A percentile compares a stretch with the other conserved stretches of the same genome.
Evolutionary conservation across 2,888 invertebrate genomes (phyloP).

Genomic region (Sepioteuthis lessoniana): DNA sequence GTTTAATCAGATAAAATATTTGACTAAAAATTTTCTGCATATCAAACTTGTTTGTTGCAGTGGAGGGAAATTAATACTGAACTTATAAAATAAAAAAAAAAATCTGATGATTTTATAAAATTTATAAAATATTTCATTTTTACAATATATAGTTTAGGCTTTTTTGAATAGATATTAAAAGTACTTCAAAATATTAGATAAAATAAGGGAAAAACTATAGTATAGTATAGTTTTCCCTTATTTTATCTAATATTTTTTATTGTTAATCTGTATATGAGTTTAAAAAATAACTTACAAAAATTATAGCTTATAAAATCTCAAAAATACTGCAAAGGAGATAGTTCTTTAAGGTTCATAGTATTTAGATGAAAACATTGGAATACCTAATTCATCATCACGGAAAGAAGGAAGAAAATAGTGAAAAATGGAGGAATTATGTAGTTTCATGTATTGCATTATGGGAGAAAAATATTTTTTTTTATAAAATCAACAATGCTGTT

Average conservation of each 20-base stretch:
- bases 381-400: background rate
- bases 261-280: background rate
- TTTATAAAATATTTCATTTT: background rate
- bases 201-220: background rate
- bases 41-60: background rate
- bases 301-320: background rate
- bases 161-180: too few species aligned
- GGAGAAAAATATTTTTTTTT: background rate
- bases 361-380: background rate
- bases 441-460: slow-evolving; percentile 16
- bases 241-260: background rate
- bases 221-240: background rate
- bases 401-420: background rate
- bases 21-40: too few species aligned
- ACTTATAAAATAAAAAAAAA: background rate
- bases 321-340: background rate
- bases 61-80: background rate
- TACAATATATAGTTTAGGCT: too few species aligned
- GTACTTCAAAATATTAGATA: background rate
- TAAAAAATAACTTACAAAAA: background rate
- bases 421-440: background rate
- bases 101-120: background rate
- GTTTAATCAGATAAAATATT: background rate
- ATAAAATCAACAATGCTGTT: background rate
- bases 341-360: background rate